Conservation (phyloP, 2,888 invertebrate species). For the Himalopsyche japonica region DNA sequence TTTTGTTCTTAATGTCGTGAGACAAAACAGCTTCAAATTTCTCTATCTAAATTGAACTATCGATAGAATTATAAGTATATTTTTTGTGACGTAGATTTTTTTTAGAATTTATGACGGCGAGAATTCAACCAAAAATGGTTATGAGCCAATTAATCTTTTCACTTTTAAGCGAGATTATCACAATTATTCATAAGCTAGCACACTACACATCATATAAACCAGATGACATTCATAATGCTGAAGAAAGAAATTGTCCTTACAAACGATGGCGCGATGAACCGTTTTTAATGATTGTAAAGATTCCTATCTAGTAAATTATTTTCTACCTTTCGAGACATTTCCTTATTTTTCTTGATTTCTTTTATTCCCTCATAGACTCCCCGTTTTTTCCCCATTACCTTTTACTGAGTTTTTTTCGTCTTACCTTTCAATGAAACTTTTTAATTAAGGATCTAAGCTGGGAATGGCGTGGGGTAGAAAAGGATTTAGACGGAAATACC, state of each 20-base stretch:
- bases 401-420: background rate
- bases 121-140: too few species aligned
- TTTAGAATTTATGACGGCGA: too few species aligned
- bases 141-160: too few species aligned
- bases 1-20: too few species aligned
- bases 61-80: too few species aligned
- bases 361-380: background rate
- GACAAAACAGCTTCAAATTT: too few species aligned
- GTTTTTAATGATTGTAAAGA: background rate
- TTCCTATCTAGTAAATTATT: background rate
- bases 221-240: too few species aligned
- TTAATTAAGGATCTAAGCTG: conserved; percentile 36
- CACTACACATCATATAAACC: too few species aligned
- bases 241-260: background rate
- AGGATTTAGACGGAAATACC: background rate
- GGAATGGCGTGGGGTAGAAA: background rate
- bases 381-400: background rate
- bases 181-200: too few species aligned
- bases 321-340: background rate
- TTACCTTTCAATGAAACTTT: conserved; percentile 38
- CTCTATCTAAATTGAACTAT: too few species aligned
- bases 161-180: too few species aligned
- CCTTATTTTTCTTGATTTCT: background rate
- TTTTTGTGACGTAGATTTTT: too few species aligned
- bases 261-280: background rate